phyloP scores from a whole-genome alignment of 2,113 vertebrate genomes.

The Dasyornis broadbenti region DNA sequence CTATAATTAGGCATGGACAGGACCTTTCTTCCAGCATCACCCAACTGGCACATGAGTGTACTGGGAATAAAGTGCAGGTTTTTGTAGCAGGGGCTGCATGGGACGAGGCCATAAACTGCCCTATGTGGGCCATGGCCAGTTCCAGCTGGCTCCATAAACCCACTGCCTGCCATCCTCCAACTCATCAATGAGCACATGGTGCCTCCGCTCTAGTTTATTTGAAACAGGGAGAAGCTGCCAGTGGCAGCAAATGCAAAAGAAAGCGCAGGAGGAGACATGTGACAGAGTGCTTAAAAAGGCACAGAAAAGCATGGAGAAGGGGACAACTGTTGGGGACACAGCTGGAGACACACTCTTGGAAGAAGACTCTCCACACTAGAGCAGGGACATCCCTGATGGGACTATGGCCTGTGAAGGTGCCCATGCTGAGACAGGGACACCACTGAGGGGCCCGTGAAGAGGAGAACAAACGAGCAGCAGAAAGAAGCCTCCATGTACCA shows the following conservation, averaged over 20 bases:
- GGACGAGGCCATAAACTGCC: neutral
- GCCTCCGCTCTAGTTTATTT: neutral
- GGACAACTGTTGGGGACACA: rapidly evolving
- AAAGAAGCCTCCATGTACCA: neutral
- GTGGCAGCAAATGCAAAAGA: neutral
- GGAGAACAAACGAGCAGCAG: neutral
- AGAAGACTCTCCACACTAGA: neutral
- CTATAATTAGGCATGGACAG: neutral
- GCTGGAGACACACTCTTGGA: neutral
- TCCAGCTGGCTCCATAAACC: neutral
- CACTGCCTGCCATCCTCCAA: neutral
- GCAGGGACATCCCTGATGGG: neutral
- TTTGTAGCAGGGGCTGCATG: neutral
- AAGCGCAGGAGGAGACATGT: rapidly evolving
- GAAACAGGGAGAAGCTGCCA: neutral
- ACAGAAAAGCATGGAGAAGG: neutral
- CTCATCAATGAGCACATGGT: rapidly evolving
- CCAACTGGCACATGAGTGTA: neutral
- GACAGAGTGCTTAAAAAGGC: neutral
- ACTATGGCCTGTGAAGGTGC: neutral
- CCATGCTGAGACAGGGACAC: rapidly evolving
- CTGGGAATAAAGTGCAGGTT: neutral
- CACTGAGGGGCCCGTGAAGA: neutral
- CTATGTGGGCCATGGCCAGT: neutral
- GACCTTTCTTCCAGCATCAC: neutral